Conservation (phyloP, 2,797 vertebrate species). For the Hippoglossus hippoglossus region DNA sequence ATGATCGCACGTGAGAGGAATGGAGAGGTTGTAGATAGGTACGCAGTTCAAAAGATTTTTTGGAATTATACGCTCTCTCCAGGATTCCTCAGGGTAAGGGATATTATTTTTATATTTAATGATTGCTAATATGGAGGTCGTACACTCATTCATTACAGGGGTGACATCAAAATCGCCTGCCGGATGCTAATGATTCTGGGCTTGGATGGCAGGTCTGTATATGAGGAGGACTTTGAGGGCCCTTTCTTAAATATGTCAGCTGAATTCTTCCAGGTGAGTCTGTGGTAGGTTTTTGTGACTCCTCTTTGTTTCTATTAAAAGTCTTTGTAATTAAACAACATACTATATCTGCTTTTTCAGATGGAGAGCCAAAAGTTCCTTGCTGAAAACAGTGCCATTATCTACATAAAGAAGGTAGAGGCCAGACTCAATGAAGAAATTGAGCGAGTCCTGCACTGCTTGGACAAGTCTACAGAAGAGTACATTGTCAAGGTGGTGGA, state of each 20-base stretch:
- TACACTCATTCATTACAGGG: constrained; percentile 80
- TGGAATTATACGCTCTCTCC: too few species aligned
- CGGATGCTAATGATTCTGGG: constrained; percentile 99
- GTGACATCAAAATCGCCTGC: constrained; percentile 96
- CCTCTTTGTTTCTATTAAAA: background rate
- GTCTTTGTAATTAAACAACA: background rate
- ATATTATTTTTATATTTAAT: background rate
- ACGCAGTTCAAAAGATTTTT: constrained; percentile 16
- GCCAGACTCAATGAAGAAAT: constrained; percentile 99
- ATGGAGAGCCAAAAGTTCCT: constrained; percentile 99
- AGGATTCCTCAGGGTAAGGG: too few species aligned
- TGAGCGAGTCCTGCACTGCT: constrained; percentile 97
- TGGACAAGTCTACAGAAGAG: constrained; percentile 98
- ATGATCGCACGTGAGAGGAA: constrained; percentile 98
- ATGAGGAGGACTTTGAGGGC: constrained; percentile 97
- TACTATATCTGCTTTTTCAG: constrained; percentile 71
- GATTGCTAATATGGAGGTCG: background rate
- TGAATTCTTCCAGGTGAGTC: constrained; percentile 96
- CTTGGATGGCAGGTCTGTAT: constrained; percentile 95
- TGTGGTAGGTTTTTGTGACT: background rate
- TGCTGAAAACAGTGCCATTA: constrained; percentile 97
- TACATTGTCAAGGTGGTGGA: constrained; percentile 98
- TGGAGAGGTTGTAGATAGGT: constrained; percentile 98
- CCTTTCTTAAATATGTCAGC: constrained; percentile 99
- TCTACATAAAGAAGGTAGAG: constrained; percentile 99